Evolutionary conservation across 1,140 invertebrate species (phyloP).

Genomic region (Thereuonema tuberculata): DNA sequence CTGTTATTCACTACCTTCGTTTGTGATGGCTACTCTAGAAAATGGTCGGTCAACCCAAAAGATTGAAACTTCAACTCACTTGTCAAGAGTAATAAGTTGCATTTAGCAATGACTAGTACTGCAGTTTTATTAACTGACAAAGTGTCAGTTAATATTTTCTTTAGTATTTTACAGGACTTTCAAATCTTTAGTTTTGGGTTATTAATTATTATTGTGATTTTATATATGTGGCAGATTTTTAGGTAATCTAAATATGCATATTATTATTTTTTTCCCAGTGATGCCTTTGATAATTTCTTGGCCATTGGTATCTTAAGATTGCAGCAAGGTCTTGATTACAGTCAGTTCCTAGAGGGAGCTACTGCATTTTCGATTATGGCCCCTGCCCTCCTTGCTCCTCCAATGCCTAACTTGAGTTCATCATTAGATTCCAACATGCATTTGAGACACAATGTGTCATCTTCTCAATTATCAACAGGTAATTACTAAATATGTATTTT

Average conservation of each 20-base stretch:
- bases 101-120: too few species aligned
- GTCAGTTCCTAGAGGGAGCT: background rate
- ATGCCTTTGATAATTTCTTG: constrained; percentile 41
- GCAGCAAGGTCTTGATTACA: constrained; percentile 33
- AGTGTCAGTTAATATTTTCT: background rate
- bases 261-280: constrained; percentile 30
- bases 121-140: too few species aligned
- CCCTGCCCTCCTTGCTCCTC: background rate
- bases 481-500: background rate
- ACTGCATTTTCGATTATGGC: background rate
- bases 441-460: background rate
- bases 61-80: too few species aligned
- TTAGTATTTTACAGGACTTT: too few species aligned
- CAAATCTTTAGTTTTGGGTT: too few species aligned
- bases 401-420: background rate
- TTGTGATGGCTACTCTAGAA: too few species aligned
- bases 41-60: too few species aligned
- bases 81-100: too few species aligned
- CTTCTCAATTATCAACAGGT: background rate
- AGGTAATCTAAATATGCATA: background rate
- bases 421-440: constrained; percentile 3
- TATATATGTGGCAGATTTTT: background rate
- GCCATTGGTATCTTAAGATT: constrained; percentile 40
- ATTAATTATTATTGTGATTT: too few species aligned
- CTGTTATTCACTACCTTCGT: too few species aligned